Conservation (phyloP, 2,888 invertebrate genomes). For the Trichopria drosophilae region DNA sequence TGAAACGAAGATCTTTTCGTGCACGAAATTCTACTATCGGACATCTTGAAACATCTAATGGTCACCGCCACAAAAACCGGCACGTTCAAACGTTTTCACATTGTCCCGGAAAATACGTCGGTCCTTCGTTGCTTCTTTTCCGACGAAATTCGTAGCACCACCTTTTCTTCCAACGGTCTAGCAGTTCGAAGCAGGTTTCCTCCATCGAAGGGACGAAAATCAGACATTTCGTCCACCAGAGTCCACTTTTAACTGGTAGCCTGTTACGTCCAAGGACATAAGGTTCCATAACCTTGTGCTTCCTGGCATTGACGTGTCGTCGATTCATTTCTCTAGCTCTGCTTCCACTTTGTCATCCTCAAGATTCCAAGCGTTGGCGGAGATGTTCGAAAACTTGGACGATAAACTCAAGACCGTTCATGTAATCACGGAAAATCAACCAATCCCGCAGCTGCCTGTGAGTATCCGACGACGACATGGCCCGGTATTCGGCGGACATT, state of each 20-base stretch:
- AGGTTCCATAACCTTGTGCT: constrained; percentile 37
- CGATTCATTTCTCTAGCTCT: constrained; percentile 45
- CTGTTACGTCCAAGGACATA: constrained; percentile 29
- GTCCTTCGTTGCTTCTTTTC: no score
- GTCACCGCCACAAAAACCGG: no score
- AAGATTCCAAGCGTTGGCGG: constrained; percentile 45
- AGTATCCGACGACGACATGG: constrained; percentile 47
- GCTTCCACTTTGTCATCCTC: constrained; percentile 50
- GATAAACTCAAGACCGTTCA: constrained; percentile 65
- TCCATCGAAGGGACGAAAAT: no score
- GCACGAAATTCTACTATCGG: no score
- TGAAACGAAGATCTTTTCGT: no score
- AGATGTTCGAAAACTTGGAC: constrained; percentile 60
- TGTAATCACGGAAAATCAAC: constrained; percentile 67
- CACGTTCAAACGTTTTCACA: no score
- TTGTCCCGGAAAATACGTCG: no score
- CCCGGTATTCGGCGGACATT: constrained; percentile 57
- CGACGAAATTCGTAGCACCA: no score
- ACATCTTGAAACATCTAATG: no score
- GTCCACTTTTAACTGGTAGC: neutral
- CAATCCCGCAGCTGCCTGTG: constrained; percentile 63
- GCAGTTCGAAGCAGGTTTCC: no score
- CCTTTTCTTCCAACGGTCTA: no score
- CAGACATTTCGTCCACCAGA: no score
- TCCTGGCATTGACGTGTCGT: constrained; percentile 45